Base-by-base conservation (phyloP, 92 coral and sea anemone species). In the Palythoa heliodiscus region DNA sequence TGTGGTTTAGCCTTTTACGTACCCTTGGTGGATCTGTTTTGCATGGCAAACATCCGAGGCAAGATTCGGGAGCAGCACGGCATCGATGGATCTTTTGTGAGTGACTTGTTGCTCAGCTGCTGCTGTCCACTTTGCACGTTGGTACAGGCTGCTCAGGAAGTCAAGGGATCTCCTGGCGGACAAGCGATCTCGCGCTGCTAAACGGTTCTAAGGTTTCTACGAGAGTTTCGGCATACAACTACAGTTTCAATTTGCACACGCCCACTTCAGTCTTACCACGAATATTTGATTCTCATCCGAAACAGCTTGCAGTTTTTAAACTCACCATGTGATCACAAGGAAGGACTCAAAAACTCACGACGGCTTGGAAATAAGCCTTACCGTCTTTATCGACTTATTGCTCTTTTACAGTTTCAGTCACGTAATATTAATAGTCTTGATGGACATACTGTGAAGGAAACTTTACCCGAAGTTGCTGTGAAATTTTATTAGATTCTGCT, bases 21-120 rank as follows among this genome's bases (percentile, higher is more conserved):
- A 10, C 99, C 99, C 7, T 22, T 96, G 10, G 78, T 95, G 1
- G 92, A 96, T 84, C 23, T 96, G 13, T 83, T 92, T 83, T 92
- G 91, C 82, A 82, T 96, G 93, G 90, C 97, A 22, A 89, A 92
- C 73, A 92, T 94, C 76, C 98, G 99, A 19, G 93, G 91, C 71
- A 96, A 96, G 90, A 95, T 96, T 61, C 96, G 99, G 10, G 98
- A 96, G 63, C 97, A 91, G 80, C 92, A 93, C 29, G 98, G 98
- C 47, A 95, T 96, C 80, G 87, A 70, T 13, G 99, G 99, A 8
- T 88, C 98, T 58, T 79, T 92, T 66, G 19, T 94, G 52, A 82
- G 87, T 43, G 99, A 96, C 71, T 69, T 93, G 8, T 23, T 92
- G 24, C 76, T 94, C 2, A 89, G 93, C 9, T 89, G 91, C 48